These are phyloP conservation scores for Rhagium mordax DNA, from an alignment of 2,888 invertebrate species.

Conservation along the genomic window DNA sequence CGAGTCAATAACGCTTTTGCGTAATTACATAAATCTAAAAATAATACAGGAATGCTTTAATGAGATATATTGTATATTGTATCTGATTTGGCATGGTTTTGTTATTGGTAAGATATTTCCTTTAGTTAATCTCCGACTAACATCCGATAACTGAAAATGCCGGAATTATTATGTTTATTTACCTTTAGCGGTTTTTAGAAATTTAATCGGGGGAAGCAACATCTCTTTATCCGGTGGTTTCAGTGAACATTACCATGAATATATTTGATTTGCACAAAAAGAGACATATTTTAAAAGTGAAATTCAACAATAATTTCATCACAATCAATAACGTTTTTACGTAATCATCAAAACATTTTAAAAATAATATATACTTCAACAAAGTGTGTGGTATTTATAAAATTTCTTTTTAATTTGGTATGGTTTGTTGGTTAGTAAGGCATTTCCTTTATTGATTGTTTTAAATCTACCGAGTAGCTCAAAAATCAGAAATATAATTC, in stretches of 20 bases:
- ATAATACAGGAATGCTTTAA: not conserved
- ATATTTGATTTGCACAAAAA: conserved; percentile 7
- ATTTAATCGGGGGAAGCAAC: not conserved
- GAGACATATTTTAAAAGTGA: conserved; percentile 24
- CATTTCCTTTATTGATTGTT: conserved; percentile 20
- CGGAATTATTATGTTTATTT: not conserved
- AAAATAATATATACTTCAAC: conserved; percentile 22
- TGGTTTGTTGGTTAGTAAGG: conserved; percentile 7
- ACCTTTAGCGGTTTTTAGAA: not conserved
- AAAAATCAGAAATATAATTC: not conserved
- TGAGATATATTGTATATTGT: not conserved
- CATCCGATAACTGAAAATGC: not conserved
- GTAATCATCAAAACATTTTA: conserved; percentile 5
- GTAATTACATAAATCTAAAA: not conserved
- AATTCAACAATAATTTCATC: conserved; percentile 22
- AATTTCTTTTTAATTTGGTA: conserved; percentile 20
- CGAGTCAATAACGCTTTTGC: not conserved
- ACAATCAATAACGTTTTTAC: conserved; percentile 13
- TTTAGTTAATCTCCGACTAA: not conserved
- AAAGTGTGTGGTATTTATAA: conserved; percentile 16
- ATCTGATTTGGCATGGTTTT: not conserved
- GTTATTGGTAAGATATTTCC: not conserved
- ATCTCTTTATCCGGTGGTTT: not conserved
- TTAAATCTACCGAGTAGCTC: conserved; percentile 4
- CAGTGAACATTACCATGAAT: not conserved